Base-by-base conservation (phyloP, 2,113 vertebrate genomes). In the Brienomyrus brachyistius region DNA sequence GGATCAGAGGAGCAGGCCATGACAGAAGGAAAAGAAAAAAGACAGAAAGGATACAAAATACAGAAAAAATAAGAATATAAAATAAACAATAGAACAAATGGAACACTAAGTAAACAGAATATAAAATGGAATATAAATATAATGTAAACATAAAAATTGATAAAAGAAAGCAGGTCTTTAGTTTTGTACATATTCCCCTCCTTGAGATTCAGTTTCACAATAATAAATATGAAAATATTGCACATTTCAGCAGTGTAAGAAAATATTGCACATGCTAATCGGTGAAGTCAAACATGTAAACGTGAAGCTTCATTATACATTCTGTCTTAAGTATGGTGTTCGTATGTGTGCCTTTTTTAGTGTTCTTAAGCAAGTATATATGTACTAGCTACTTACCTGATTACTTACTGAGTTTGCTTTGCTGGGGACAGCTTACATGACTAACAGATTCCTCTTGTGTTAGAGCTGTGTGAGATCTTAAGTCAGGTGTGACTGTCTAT, bases 401-500 rank as follows among this genome's bases (percentile, higher is more conserved):
- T 35, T 35, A 10, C 85, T 86, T 35, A 35, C 51, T 87, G 51
- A 52, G 27, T 3, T 87, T 50, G 47, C 48, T 85, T 35, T 27
- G 11, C 13, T 27, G n/a, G 84, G 45, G 85, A 31, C 85, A 87
- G 85, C 85, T 87, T 31, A 54, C 85, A 21, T 87, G 84, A 87
- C 48, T 35, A 56, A 52, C 85, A 87, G 85, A 87, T 56, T 87
- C 51, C 51, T 54, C 82, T n/a, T 84, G 10, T 84, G 82, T 84
- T 84, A n/a, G 82, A 43, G 35, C 35, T 43, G 35, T 80, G 11
- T 86, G 83, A 87, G 51, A 54, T 5, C 27, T 35, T 35, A 87
- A 87, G 51, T 87, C 85, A 87, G 85, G 85, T 7, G n/a, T 87
- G 51, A 56, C 85, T 52, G 51, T 35, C 85, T 87, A 8, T 87